Evolutionary conservation across 2,888 invertebrate species (phyloP), one percentile per base, ranked within the genome.

Genomic region (Sarcophaga variegata): DNA sequence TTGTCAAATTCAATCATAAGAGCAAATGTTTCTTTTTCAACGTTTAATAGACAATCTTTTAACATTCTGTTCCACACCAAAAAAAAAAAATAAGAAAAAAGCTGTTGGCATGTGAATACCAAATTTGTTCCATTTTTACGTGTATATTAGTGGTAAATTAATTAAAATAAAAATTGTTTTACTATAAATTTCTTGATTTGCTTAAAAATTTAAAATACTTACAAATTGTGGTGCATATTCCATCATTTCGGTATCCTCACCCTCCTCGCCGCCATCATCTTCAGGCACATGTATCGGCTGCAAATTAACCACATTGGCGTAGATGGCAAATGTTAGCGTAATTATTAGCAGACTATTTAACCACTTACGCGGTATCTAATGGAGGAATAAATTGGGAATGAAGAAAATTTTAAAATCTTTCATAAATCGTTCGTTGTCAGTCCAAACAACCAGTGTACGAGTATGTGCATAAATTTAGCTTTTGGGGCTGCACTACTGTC

Each of bases 181-280:
- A 20, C 54, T 66, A 37, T 17, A 49, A 17, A 60, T 49, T 25
- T 74, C 45, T 71, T 25, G 27, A 81, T 74, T 49, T 49, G 67
- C 17, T 37, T n/a, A 71, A 49, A 79, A 14, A 37, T 37, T 45
- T 22, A 27, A 67, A 6, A 20, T 81, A 92, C 93, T 92, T 91
- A 93, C 93, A 88, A 90, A 92, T 90, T 93, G 89, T 74, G 93
- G 92, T 49, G 93, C 93, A 89, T 93, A 93, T 89, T 93, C 92
- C 90, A 91, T 89, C 89, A 90, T 90, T 88, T 91, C 91, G 81
- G 89, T 85, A 54, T 91, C 91, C 84, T 90, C 91, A 88, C 90
- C 90, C 60, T 85, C 84, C 5, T 81, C 81, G 27, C 22, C 84
- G 0, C 77, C 88, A 27, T 83, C 83, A 2, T 88, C 89, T 25